Evolutionary conservation across 2,113 vertebrate species (phyloP), one percentile per base, ranked within the genome.

Genomic region (Seriola aureovittata): DNA sequence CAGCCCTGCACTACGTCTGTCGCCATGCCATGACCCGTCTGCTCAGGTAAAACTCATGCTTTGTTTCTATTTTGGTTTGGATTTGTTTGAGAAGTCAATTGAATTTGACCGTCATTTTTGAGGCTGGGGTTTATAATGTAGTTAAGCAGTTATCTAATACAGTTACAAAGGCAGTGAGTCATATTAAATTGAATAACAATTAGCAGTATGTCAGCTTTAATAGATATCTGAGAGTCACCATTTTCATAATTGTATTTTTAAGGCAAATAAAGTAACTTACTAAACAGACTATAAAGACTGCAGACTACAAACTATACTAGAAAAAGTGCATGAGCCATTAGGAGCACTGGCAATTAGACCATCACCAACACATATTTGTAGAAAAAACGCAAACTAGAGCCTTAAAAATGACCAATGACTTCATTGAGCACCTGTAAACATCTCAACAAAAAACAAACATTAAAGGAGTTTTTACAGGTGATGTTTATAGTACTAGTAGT

Each of bases 1-100:
- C 98, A 74, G 95, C 98, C 0, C 96, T 99, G 82, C 98, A 99
- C 93, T 99, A 99, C 50, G 97, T 97, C 90, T 97, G 98, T 81
- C 96, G 97, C 86, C 97, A 99, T 81, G 97, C 97, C 88, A 99
- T 99, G 98, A 97, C 96, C 23, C 97, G 97, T 76, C 96, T 99
- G 85, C 94, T 99, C 91, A 97, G 97, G 98, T 99, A 88, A 96
- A 62, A 32, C 50, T 5, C 1, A 1, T n/a, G 4, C 42, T 50
- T 74, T 54, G 13, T 48, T 5, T 6, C 57, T 44, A 29, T 17
- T 29, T 8, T 17, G 25, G 21, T 52, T n/a, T 48, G 11, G 11
- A 2, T 73, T 32, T 23, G 2, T 34, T 58, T 58, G 8, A 65
- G 7, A 59, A 2, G 13, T 6, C 19, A 19, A 52, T 62, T 44